A percentile compares a stretch with the other conserved stretches of the same genome.
Conservation (phyloP, 2,888 invertebrate species). For the Chaetogeoica ovagalla region DNA sequence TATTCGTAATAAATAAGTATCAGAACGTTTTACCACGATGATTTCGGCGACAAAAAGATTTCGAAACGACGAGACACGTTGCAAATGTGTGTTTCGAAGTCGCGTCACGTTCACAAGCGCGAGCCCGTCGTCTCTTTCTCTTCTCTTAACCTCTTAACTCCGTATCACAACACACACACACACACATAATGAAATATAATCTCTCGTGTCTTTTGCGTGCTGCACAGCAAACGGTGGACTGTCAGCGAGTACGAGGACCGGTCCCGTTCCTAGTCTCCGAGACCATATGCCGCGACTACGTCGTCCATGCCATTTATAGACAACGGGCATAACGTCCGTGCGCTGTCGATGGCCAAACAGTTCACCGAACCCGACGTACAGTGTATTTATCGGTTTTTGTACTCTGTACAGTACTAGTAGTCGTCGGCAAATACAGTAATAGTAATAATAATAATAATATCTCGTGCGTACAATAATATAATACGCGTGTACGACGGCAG, state of each 20-base stretch:
- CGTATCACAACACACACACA: too few species aligned
- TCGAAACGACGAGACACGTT: not conserved
- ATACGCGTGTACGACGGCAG: too few species aligned
- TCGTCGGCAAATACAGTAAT: not conserved
- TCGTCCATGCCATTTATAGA: conserved; percentile 44
- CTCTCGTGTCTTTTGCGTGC: not conserved
- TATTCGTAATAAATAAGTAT: not conserved
- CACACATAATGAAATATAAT: not conserved
- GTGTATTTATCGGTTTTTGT: not conserved
- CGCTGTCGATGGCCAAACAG: not conserved
- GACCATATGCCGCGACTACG: not conserved
- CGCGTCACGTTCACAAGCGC: conserved; percentile 40
- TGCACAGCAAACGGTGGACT: not conserved
- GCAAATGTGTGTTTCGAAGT: conserved; percentile 34
- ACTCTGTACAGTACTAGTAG: not conserved
- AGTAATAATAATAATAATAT: not conserved
- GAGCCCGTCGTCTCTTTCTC: not conserved
- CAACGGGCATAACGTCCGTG: conserved; percentile 6
- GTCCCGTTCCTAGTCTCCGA: conserved; percentile 38
- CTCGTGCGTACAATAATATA: too few species aligned
- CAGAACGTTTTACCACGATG: conserved; percentile 40
- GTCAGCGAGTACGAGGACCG: not conserved
- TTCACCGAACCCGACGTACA: conserved; percentile 30
- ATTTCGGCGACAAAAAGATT: conserved; percentile 41
- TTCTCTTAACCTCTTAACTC: not conserved